phyloP scores from a whole-genome alignment of 2,888 invertebrate genomes.

The Trissolcus japonicus region DNA sequence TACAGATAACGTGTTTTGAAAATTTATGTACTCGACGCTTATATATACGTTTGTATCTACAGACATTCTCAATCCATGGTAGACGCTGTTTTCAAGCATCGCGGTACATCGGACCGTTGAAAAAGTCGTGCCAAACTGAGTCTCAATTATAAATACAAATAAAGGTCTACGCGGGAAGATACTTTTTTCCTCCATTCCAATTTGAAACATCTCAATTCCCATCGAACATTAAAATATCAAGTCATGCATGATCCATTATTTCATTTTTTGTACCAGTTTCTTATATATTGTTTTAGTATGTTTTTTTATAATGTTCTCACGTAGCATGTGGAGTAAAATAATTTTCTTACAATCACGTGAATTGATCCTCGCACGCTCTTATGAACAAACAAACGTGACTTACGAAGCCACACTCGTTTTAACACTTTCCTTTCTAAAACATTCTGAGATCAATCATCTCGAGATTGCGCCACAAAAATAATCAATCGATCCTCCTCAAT shows the following conservation, averaged over 20 bases:
- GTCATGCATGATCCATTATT: too few relatives aligned
- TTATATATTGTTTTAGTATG: neutral
- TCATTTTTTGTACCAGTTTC: too few relatives aligned
- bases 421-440: conserved; percentile 5
- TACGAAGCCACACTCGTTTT: neutral
- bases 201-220: too few relatives aligned
- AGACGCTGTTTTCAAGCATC: conserved; percentile 13
- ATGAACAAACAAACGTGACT: neutral
- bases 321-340: too few relatives aligned
- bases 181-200: too few relatives aligned
- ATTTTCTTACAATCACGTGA: too few relatives aligned
- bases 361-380: too few relatives aligned
- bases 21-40: conserved; percentile 54
- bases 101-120: conserved; percentile 19
- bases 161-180: conserved; percentile 28
- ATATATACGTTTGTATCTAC: conserved; percentile 42
- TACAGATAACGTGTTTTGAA: conserved; percentile 56
- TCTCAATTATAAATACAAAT: conserved; percentile 13
- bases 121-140: conserved; percentile 11
- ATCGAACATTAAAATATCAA: too few relatives aligned
- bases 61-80: conserved; percentile 19
- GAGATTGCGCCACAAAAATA: conserved; percentile 12
- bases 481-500: conserved; percentile 11
- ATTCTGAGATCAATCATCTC: conserved; percentile 9
- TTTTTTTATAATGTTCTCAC: neutral